phyloP scores from a whole-genome alignment of 2,797 vertebrate species.

The Crocodylus rhombifer region DNA sequence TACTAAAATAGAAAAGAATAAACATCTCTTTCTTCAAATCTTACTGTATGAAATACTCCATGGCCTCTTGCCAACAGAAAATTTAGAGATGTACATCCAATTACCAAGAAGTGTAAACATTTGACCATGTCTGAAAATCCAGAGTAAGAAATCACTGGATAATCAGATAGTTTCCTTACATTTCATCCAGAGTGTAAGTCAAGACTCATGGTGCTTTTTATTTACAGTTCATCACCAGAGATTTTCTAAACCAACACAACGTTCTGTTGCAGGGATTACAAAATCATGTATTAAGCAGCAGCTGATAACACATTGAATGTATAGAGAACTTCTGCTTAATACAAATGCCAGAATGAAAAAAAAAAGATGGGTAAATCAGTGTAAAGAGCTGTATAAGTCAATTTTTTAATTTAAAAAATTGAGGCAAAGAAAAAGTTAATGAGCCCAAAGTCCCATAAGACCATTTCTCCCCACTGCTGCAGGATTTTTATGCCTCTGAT shows the following conservation, averaged over 20 bases:
- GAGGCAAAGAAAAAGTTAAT: slow-evolving; percentile 72
- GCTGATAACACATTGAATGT: slow-evolving; percentile 19
- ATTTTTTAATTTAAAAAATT: slow-evolving; percentile 78
- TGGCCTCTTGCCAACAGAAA: background rate
- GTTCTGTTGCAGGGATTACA: background rate
- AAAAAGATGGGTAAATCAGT: slow-evolving; percentile 57
- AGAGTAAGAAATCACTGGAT: slow-evolving; percentile 36
- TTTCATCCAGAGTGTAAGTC: background rate
- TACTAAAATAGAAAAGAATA: background rate
- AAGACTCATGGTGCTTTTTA: slow-evolving; percentile 22
- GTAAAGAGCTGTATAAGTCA: slow-evolving; percentile 69
- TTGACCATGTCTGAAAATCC: background rate
- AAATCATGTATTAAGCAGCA: slow-evolving; percentile 35
- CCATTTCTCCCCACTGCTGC: slow-evolving; percentile 45
- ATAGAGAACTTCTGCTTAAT: slow-evolving; percentile 60
- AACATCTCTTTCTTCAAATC: background rate
- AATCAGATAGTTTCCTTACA: background rate
- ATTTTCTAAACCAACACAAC: slow-evolving; percentile 27
- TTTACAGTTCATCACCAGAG: slow-evolving; percentile 42
- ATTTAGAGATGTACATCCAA: slow-evolving; percentile 12
- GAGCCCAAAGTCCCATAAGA: slow-evolving; percentile 65
- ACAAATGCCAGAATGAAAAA: slow-evolving; percentile 60
- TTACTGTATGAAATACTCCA: background rate
- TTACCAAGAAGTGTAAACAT: background rate
- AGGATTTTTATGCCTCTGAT: slow-evolving; percentile 47